Evolutionary conservation across 2,113 vertebrate species (phyloP).

Genomic region (Fukomys damarensis): DNA sequence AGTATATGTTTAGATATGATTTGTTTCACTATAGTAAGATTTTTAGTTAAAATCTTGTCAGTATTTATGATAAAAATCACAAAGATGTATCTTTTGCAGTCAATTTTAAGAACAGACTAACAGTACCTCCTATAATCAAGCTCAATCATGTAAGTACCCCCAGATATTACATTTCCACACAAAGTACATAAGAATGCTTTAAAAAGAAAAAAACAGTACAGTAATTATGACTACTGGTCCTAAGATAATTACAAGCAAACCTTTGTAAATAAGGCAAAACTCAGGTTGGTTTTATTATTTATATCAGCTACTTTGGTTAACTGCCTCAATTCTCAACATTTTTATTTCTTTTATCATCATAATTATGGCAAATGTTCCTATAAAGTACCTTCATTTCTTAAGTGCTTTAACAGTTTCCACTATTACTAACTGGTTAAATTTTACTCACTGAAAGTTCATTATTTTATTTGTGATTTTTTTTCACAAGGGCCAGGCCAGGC

Average conservation of each 20-base stretch:
- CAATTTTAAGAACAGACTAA: slow-evolving; percentile 61
- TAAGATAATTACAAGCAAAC: slow-evolving; percentile 59
- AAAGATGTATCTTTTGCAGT: slow-evolving; percentile 52
- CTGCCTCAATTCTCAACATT: slow-evolving; percentile 49
- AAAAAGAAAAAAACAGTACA: slow-evolving; percentile 31
- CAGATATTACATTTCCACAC: slow-evolving; percentile 59
- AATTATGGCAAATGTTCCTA: slow-evolving; percentile 24
- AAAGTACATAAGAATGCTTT: slow-evolving; percentile 52
- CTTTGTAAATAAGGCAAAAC: slow-evolving; percentile 60
- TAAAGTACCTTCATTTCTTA: slow-evolving; percentile 74
- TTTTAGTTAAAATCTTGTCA: slow-evolving; percentile 51
- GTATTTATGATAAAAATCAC: slow-evolving; percentile 64
- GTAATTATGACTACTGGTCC: not conserved
- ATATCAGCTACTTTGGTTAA: slow-evolving; percentile 64
- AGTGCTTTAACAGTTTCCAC: slow-evolving; percentile 70
- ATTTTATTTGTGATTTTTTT: slow-evolving; percentile 75
- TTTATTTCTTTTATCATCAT: not conserved
- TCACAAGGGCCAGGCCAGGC: slow-evolving; percentile 69
- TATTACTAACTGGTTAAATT: slow-evolving; percentile 36
- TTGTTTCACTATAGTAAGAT: slow-evolving; percentile 1
- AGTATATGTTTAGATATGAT: slow-evolving; percentile 24
- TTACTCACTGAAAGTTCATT: slow-evolving; percentile 61
- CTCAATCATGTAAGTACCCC: slow-evolving; percentile 49
- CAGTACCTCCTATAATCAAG: slow-evolving; percentile 69
- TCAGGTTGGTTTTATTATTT: slow-evolving; percentile 47